phyloP scores from a whole-genome alignment of 1,140 invertebrate species.

The Drosophila biarmipes region DNA sequence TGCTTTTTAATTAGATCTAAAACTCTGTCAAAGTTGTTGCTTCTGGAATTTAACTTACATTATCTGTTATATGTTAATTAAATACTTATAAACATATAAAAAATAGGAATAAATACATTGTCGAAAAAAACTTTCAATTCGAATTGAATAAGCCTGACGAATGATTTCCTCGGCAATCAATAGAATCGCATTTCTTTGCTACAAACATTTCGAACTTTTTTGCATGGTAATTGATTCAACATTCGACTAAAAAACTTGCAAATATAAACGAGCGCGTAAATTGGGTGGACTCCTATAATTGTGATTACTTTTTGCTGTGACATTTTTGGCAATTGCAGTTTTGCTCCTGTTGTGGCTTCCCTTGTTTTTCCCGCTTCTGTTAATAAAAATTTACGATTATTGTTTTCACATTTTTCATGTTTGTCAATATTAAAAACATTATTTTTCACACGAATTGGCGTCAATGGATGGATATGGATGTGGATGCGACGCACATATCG shows the following conservation, averaged over 20 bases:
- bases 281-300: conserved; percentile 13
- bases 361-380: conserved; percentile 35
- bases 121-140: too few species aligned
- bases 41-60: too few species aligned
- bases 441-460: conserved; percentile 77
- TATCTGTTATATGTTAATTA: too few species aligned
- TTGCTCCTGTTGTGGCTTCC: conserved; percentile 5
- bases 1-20: too few species aligned
- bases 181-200: not conserved
- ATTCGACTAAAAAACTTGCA: not conserved
- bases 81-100: not conserved
- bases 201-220: not conserved
- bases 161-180: conserved; percentile 6
- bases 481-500: conserved; percentile 41
- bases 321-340: conserved; percentile 30
- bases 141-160: not conserved
- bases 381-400: conserved; percentile 84
- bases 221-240: not conserved
- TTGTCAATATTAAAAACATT: conserved; percentile 83
- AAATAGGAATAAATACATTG: not conserved
- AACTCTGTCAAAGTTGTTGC: too few species aligned
- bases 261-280: not conserved
- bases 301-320: conserved; percentile 47
- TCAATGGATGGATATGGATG: conserved; percentile 45
- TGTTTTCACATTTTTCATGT: conserved; percentile 84